Conservation (phyloP, 1,140 invertebrate genomes). For the Drosophila rufa region DNA sequence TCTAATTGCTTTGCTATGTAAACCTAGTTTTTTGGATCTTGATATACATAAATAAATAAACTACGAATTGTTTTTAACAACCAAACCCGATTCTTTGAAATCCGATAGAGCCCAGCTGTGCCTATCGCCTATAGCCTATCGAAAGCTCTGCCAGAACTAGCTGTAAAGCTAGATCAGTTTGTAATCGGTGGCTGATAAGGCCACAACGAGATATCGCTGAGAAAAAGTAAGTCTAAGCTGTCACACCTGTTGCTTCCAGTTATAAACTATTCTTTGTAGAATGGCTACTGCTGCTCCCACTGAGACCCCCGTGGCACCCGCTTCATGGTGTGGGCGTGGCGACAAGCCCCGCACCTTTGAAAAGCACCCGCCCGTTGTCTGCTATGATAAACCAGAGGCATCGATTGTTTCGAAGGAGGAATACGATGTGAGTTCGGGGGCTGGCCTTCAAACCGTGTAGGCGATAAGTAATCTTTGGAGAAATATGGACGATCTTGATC, state of each 20-base stretch:
- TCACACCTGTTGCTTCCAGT: conserved; percentile 1
- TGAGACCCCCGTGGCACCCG: conserved; percentile 31
- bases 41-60: conserved; percentile 45
- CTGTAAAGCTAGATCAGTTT: conserved; percentile 2
- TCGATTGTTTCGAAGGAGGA: conserved; percentile 68
- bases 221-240: background rate
- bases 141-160: conserved; percentile 6
- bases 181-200: background rate
- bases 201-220: background rate
- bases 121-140: conserved; percentile 9
- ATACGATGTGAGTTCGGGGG: conserved; percentile 68
- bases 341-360: conserved; percentile 64
- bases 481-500: too few relatives aligned
- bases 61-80: conserved; percentile 41
- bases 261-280: background rate
- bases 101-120: conserved; percentile 5
- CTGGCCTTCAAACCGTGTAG: background rate
- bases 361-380: conserved; percentile 73
- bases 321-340: conserved; percentile 64
- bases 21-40: conserved; percentile 20
- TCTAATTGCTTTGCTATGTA: conserved; percentile 8
- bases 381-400: conserved; percentile 82
- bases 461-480: background rate
- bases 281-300: conserved; percentile 33
- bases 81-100: conserved; percentile 2